Base-by-base conservation (phyloP, 2,888 invertebrate species). In the Eudemis profundana region DNA sequence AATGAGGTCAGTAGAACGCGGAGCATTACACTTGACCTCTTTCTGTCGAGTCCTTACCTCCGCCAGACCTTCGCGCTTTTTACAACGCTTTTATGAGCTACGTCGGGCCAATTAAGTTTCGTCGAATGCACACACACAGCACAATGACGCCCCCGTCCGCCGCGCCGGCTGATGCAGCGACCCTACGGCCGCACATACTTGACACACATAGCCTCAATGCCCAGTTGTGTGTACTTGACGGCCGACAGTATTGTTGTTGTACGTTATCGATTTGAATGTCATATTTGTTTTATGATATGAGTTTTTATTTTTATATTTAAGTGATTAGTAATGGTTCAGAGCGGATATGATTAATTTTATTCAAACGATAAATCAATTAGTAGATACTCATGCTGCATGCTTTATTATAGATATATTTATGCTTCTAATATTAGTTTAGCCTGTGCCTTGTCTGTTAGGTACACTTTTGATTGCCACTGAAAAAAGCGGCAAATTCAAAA, bases 11-110 rank as follows among this genome's bases (percentile, higher is more conserved):
- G 90, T 91, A 83, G 90, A 90, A 88, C 91, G 83, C 89, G 86
- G 86, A 79, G 86, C 86, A 88, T 88, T 91, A 90, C 91, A 91
- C 91, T 92, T 91, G 92, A 92, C 92, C 92, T 89, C 92, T 91
- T 92, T 92, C 80, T 78, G 84, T 74, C 75, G 85, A 91, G 91
- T 92, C 91, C 92, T 91, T 90, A 91, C 90, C 89, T 89, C 90
- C 86, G 83, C 88, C 89, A 90, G 91, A 89, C 90, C 91, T 92
- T 92, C 91, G 89, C 86, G 87, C 87, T 89, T 90, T 91, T 91
- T 90, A 90, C 90, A 90, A 83, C 81, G 87, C 86, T 89, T 88
- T 90, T 90, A 88, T 82, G 88, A 90, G 89, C 89, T 90, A 90
- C 90, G 90, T 88, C 90, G 87, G 78, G 83, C 86, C 87, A 90